Conservation (phyloP, 2,888 invertebrate genomes). For the Lasioglossum vierecki region DNA sequence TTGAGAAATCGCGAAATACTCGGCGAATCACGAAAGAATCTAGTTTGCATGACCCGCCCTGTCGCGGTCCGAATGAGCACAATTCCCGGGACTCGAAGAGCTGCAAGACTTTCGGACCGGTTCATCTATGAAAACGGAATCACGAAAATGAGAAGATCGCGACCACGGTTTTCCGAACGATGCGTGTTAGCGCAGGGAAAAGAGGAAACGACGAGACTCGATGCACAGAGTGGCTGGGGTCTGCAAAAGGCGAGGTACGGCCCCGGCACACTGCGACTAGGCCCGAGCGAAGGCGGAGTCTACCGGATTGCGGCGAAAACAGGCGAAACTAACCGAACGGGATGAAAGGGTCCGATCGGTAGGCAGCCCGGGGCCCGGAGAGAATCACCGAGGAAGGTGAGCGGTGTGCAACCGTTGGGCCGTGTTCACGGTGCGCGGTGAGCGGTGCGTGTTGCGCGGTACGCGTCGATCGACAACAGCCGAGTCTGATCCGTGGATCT, state of each 20-base stretch:
- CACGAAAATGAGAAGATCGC: not conserved
- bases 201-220: not conserved
- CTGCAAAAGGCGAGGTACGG: not conserved
- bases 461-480: constrained; percentile 32
- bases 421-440: constrained; percentile 21
- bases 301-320: constrained; percentile 25
- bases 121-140: not conserved
- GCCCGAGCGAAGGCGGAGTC: constrained; percentile 22
- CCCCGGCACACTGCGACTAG: not conserved
- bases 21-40: not conserved
- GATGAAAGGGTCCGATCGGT: constrained; percentile 11
- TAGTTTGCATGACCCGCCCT: not conserved
- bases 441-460: constrained; percentile 7
- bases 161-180: not conserved
- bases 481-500: constrained; percentile 42
- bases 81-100: not conserved
- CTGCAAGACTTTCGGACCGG: not conserved
- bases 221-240: not conserved
- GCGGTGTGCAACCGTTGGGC: constrained; percentile 49
- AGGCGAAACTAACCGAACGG: constrained; percentile 34
- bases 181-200: not conserved
- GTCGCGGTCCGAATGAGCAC: not conserved
- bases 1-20: not conserved
- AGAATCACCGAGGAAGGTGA: constrained; percentile 48
- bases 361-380: not conserved